Base-by-base conservation (phyloP, 1,140 invertebrate species). In the Reticulitermes speratus region DNA sequence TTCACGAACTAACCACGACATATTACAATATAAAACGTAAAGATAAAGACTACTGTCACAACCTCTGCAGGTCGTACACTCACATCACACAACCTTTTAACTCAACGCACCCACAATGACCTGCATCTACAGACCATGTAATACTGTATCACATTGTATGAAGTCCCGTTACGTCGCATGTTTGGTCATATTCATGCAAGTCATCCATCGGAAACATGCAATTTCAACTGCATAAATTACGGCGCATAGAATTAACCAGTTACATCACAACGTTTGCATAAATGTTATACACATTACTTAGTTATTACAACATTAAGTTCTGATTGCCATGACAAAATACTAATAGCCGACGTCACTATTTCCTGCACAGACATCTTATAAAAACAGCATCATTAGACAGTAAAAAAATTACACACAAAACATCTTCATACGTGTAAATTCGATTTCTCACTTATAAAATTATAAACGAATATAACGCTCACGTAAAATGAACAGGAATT, bases 401-500 rank as follows among this genome's bases (percentile, higher is more conserved):
- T 16, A 45, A 52, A 65, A 16, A n/a, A 55, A 65, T 69, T 44
- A 8, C 11, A 2, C 59, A n/a, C 12, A 52, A 55, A 44, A 44
- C 25, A 65, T 52, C 21, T 52, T 55, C 52, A 55, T 16, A 48
- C 7, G 44, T 44, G 2, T 65, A 5, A 84, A 87, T 87, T 87
- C 48, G 82, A 87, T 85, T 86, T 75, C 3, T 75, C n/a, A 75
- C 5, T 75, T 30, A 75, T 8, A n/a, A n/a, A 30, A 14, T 9
- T 8, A 30, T 16, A 75, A 75, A 30, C 25, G 14, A 6, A 0
- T 30, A 25, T 7, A n/a, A 75, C 19, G 14, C 65, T 25, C 19
- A 84, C 30, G 23, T 84, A 38, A 84, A 84, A 44, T n/a, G n/a
- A 30, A 30, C n/a, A 55, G 0, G n/a, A 45, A 86, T 86, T 93